A percentile compares a stretch with the other conserved stretches of the same genome.
These are phyloP conservation scores for Augochlorella aurata DNA, from an alignment of 2,888 invertebrate genomes.

Conservation along the genomic window DNA sequence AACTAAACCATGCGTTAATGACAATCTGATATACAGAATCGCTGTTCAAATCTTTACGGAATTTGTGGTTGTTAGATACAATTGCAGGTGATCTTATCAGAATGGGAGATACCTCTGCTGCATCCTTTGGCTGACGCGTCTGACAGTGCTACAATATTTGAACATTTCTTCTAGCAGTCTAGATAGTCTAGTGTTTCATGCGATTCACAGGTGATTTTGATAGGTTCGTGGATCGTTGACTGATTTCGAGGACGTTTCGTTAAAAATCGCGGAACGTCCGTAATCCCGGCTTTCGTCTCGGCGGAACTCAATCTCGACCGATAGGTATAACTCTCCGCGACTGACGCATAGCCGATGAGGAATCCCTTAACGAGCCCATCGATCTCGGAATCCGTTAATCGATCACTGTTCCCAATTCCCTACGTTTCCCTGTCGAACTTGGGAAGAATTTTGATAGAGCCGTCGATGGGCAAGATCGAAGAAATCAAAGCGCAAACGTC, in stretches of 20 bases:
- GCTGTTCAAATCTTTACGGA: not conserved
- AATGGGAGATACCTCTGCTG: not conserved
- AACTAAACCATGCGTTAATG: not conserved
- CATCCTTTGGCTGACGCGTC: not conserved
- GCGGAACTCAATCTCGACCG: constrained; percentile 68
- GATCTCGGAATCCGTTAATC: constrained; percentile 31
- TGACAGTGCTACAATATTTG: not conserved
- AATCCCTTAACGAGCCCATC: constrained; percentile 44
- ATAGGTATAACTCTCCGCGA: constrained; percentile 37
- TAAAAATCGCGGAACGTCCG: constrained; percentile 64
- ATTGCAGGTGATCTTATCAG: not conserved
- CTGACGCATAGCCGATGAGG: constrained; percentile 37
- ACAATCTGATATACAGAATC: not conserved
- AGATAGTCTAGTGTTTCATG: not conserved
- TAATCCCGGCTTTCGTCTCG: constrained; percentile 56
- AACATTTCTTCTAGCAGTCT: not conserved
- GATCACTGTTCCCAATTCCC: constrained; percentile 7
- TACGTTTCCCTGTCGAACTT: not conserved
- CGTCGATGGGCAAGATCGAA: not conserved
- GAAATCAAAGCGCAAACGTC: not conserved
- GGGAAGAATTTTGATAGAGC: not conserved
- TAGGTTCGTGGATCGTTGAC: no score
- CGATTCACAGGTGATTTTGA: not conserved
- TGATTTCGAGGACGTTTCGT: constrained; percentile 34
- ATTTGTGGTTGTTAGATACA: not conserved